Conservation (phyloP, 2,888 invertebrate genomes). For the Cheilosia scutellata region DNA sequence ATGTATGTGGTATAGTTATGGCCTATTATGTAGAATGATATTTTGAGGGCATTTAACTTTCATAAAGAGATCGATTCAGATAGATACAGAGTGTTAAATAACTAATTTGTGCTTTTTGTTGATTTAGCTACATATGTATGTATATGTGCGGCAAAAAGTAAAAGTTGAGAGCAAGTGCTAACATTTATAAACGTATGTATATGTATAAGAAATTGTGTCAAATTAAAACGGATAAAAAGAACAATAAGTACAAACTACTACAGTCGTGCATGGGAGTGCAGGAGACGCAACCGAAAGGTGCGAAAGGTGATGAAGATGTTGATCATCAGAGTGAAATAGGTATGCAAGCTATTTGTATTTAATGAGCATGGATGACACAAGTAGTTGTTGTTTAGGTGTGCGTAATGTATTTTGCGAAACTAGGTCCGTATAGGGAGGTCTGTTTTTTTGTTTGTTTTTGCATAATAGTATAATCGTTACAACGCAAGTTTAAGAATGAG, state of each 20-base stretch:
- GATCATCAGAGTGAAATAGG: no score
- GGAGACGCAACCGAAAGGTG: no score
- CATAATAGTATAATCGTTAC: no score
- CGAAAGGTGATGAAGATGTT: no score
- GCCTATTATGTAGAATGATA: slow-evolving; percentile 46
- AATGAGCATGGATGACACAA: no score
- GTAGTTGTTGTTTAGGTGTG: no score
- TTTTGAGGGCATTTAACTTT: slow-evolving; percentile 65
- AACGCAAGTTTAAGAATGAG: no score
- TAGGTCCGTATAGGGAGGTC: no score
- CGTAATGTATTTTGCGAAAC: no score
- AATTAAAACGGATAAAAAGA: slow-evolving; percentile 22
- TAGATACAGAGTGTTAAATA: slow-evolving; percentile 46
- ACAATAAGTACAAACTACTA: background rate
- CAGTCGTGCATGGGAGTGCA: no score
- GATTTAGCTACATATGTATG: background rate
- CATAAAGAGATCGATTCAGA: slow-evolving; percentile 46
- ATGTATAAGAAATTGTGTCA: slow-evolving; percentile 56
- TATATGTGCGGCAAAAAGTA: slow-evolving; percentile 20
- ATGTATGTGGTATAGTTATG: slow-evolving; percentile 33
- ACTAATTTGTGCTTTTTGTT: slow-evolving; percentile 38
- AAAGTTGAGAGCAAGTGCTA: slow-evolving; percentile 21
- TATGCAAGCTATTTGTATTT: no score
- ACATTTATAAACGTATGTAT: background rate
- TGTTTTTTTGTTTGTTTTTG: no score